A percentile compares a stretch with the other conserved stretches of the same genome.
These are phyloP conservation scores for Cynocephalus volans DNA, from an alignment of 2,113 vertebrate species.

Conservation along the genomic window DNA sequence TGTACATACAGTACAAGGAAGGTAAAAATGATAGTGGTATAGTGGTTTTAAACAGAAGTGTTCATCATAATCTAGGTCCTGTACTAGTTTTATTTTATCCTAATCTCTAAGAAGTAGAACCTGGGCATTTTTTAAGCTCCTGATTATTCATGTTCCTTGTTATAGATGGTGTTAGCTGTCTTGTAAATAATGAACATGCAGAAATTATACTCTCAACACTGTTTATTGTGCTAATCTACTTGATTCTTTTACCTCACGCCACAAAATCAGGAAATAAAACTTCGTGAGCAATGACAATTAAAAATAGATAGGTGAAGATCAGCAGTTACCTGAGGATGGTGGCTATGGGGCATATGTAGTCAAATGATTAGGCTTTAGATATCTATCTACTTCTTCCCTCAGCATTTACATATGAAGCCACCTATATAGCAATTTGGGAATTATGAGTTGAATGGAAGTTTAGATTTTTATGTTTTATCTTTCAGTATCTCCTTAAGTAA, in stretches of 20 bases:
- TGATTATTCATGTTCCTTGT: background rate
- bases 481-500: background rate
- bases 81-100: background rate
- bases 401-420: background rate
- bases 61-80: background rate
- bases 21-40: background rate
- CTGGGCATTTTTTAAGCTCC: background rate
- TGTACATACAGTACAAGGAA: background rate
- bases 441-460: background rate
- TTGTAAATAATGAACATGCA: background rate
- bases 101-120: background rate
- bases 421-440: conserved; percentile 3
- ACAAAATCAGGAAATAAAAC: background rate
- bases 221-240: background rate
- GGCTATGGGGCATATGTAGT: background rate
- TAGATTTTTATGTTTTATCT: background rate
- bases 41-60: background rate
- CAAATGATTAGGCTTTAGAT: background rate
- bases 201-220: background rate
- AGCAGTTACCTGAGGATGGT: background rate
- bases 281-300: background rate
- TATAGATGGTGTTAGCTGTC: background rate
- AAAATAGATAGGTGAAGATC: background rate
- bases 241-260: background rate
- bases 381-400: background rate